A percentile compares a stretch with the other conserved stretches of the same genome.
These are phyloP conservation scores for Machimus atricapillus DNA, from an alignment of 2,888 invertebrate genomes.

Conservation along the genomic window DNA sequence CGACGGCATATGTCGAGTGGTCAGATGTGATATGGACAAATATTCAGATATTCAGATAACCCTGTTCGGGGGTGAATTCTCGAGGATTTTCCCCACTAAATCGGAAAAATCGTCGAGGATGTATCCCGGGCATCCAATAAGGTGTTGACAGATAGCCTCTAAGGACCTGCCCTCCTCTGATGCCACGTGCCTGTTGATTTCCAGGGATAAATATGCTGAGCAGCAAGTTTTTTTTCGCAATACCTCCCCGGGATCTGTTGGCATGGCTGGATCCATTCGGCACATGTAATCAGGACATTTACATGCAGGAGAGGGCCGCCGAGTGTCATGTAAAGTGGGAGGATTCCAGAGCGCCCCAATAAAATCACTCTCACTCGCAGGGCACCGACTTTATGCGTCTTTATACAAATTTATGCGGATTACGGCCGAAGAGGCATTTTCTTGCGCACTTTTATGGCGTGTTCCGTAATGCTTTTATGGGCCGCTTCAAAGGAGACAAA, in stretches of 20 bases:
- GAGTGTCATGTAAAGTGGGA: conserved; percentile 24
- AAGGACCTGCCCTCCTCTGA: not conserved
- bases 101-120: not conserved
- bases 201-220: not conserved
- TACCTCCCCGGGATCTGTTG: not conserved
- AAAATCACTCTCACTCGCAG: conserved; percentile 1
- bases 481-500: not conserved
- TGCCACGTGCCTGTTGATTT: not conserved
- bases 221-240: not conserved
- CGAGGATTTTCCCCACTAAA: not conserved
- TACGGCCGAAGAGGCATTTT: not conserved
- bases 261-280: not conserved
- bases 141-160: not conserved
- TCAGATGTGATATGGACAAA: not conserved
- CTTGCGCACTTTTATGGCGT: conserved; percentile 16
- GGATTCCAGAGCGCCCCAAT: not conserved
- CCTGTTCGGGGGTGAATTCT: not conserved
- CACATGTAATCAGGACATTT: not conserved
- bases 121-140: not conserved
- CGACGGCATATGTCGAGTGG: not conserved
- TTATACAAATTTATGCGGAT: conserved; percentile 22
- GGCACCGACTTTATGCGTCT: not conserved
- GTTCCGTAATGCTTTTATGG: conserved; percentile 24
- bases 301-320: not conserved
- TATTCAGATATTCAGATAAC: not conserved